Percentiles rank a stretch among this genome's conserved stretches.
These are phyloP conservation scores for Petaurus breviceps DNA, from an alignment of 2,113 vertebrate species.

Conservation along the genomic window DNA sequence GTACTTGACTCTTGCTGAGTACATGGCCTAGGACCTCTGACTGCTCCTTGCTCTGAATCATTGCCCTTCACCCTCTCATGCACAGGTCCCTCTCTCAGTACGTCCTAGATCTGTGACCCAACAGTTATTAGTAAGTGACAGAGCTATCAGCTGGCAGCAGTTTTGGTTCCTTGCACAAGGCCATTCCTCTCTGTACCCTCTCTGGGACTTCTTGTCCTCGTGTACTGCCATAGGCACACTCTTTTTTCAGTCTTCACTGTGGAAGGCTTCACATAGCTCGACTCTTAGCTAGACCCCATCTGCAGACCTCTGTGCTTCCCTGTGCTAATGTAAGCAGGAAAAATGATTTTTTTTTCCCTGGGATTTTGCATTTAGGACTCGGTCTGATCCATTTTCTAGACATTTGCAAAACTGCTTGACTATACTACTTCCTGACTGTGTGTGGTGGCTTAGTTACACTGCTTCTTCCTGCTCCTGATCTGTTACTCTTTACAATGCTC, in stretches of 20 bases:
- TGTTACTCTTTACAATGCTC: not conserved
- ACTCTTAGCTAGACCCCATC: not conserved
- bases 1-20: not conserved
- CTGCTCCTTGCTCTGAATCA: not conserved
- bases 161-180: not conserved
- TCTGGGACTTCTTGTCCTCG: not conserved
- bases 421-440: not conserved
- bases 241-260: not conserved
- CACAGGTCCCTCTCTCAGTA: not conserved
- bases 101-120: not conserved
- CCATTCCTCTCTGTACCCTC: not conserved
- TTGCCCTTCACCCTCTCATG: not conserved
- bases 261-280: not conserved
- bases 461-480: not conserved
- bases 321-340: not conserved
- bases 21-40: not conserved
- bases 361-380: not conserved
- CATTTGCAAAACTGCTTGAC: not conserved
- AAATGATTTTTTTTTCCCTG: not conserved
- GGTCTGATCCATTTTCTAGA: not conserved
- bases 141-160: not conserved
- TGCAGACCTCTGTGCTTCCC: not conserved
- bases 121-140: not conserved
- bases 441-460: not conserved
- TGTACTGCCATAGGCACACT: not conserved